These are phyloP conservation scores for Agrilus planipennis DNA, from an alignment of 1,140 invertebrate genomes.

Conservation along the genomic window DNA sequence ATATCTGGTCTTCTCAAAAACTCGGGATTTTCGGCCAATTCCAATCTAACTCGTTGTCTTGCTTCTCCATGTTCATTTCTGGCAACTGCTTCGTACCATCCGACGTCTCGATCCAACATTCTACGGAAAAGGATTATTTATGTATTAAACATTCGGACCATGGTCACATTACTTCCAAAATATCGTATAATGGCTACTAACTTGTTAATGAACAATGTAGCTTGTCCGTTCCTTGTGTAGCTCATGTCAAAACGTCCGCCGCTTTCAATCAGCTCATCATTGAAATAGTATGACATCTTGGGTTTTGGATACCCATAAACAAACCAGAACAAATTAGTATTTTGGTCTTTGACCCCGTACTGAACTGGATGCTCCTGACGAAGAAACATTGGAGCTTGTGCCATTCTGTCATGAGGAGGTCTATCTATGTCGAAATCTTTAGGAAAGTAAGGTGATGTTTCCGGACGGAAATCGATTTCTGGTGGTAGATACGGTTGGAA, in stretches of 20 bases:
- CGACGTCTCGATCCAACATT: conserved; percentile 84
- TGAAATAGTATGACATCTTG: conserved; percentile 77
- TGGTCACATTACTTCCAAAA: neutral
- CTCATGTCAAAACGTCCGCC: conserved; percentile 72
- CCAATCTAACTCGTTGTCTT: conserved; percentile 67
- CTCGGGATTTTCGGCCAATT: conserved; percentile 83
- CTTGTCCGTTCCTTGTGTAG: conserved; percentile 80
- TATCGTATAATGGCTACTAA: conserved; percentile 31
- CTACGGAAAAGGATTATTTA: conserved; percentile 31
- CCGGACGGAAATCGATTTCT: conserved; percentile 73
- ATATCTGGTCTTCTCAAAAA: conserved; percentile 82
- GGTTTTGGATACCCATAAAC: conserved; percentile 89
- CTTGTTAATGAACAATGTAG: conserved; percentile 76
- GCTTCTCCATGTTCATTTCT: conserved; percentile 86
- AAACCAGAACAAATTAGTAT: conserved; percentile 79
- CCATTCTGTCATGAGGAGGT: conserved; percentile 70
- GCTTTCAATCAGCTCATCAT: conserved; percentile 67
- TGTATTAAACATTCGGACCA: neutral
- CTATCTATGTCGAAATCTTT: conserved; percentile 82
- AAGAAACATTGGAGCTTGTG: conserved; percentile 70
- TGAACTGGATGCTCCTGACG: conserved; percentile 72
- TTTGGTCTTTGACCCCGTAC: conserved; percentile 81
- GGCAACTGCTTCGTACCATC: conserved; percentile 85
- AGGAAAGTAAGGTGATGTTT: conserved; percentile 80
- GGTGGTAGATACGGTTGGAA: conserved; percentile 67